Evolutionary conservation across 1,140 invertebrate species (phyloP).

Genomic region (Papilio machaon): DNA sequence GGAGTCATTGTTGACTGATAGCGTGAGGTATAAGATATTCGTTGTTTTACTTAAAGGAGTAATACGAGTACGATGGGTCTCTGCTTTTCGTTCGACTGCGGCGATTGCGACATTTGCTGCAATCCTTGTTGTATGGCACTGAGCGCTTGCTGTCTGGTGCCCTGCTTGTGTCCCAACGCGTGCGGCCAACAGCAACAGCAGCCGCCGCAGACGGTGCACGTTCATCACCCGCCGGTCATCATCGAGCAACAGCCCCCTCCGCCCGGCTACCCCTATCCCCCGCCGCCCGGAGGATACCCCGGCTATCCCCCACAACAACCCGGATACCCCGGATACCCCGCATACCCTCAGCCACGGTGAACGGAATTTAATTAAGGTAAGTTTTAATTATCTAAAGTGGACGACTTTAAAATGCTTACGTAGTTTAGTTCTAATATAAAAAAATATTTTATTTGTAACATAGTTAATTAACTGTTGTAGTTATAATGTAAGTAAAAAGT

Average conservation of each 20-base stretch:
- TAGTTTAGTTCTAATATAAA: constrained; percentile 5
- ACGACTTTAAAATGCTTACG: constrained; percentile 49
- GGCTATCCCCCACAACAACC: constrained; percentile 51
- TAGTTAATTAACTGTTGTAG: neutral
- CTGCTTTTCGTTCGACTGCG: constrained; percentile 75
- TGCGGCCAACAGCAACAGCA: constrained; percentile 70
- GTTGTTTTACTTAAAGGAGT: constrained; percentile 63
- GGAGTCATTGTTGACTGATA: constrained; percentile 42
- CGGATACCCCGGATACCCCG: constrained; percentile 51
- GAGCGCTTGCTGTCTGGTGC: constrained; percentile 70
- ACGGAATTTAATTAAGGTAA: constrained; percentile 59
- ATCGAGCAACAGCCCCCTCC: constrained; percentile 66
- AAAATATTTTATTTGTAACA: neutral
- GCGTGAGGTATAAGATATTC: constrained; percentile 42
- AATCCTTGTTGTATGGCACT: constrained; percentile 74
- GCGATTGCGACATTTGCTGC: constrained; percentile 67
- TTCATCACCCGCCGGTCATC: constrained; percentile 62
- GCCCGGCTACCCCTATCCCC: constrained; percentile 61
- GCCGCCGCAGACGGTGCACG: constrained; percentile 61
- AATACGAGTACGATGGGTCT: constrained; percentile 63
- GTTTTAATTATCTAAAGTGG: constrained; percentile 47
- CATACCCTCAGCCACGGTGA: constrained; percentile 48
- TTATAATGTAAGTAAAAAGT: neutral
- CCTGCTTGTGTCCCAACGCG: constrained; percentile 73
- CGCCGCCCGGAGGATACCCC: constrained; percentile 52